Evolutionary conservation across 2,888 invertebrate genomes (phyloP).

Genomic region (Drosophila nigricruria): DNA sequence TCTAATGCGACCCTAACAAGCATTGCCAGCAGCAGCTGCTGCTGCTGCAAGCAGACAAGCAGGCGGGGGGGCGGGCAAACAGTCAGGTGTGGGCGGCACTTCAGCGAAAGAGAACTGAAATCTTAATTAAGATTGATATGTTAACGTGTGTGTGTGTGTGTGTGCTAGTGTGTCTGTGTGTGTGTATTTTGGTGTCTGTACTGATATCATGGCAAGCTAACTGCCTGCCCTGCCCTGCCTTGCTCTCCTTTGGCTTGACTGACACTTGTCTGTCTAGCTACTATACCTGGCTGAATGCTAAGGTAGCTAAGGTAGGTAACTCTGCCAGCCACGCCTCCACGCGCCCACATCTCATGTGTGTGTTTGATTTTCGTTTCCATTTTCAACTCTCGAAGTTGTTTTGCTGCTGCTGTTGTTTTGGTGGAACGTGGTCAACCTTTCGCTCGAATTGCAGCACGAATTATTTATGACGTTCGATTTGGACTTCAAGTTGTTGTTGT

Average conservation of each 20-base stretch:
- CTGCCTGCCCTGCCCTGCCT: conserved; percentile 2
- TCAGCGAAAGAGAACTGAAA: conserved; percentile 71
- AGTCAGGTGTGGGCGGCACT: conserved; percentile 52
- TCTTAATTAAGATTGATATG: conserved; percentile 84
- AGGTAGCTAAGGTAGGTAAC: conserved; percentile 4
- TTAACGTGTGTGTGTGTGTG: conserved; percentile 52
- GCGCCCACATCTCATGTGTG: background rate
- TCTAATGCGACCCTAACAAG: conserved; percentile 38
- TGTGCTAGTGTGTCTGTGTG: conserved; percentile 28
- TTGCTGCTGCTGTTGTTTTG: conserved; percentile 26
- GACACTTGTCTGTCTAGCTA: conserved; percentile 45
- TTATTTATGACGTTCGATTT: conserved; percentile 68
- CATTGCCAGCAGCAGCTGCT: conserved; percentile 7
- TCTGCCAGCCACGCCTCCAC: background rate
- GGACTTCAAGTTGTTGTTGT: conserved; percentile 1
- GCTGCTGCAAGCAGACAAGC: too few species aligned
- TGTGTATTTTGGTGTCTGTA: conserved; percentile 15
- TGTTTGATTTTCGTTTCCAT: conserved; percentile 49
- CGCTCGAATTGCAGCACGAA: conserved; percentile 42
- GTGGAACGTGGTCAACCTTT: conserved; percentile 34
- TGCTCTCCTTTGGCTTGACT: conserved; percentile 42
- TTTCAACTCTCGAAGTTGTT: conserved; percentile 45
- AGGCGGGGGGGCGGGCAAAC: background rate
- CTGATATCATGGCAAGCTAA: conserved; percentile 35
- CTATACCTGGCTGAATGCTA: conserved; percentile 14